Conservation (phyloP, 2,113 vertebrate species). For the Platysternon megacephalum region DNA sequence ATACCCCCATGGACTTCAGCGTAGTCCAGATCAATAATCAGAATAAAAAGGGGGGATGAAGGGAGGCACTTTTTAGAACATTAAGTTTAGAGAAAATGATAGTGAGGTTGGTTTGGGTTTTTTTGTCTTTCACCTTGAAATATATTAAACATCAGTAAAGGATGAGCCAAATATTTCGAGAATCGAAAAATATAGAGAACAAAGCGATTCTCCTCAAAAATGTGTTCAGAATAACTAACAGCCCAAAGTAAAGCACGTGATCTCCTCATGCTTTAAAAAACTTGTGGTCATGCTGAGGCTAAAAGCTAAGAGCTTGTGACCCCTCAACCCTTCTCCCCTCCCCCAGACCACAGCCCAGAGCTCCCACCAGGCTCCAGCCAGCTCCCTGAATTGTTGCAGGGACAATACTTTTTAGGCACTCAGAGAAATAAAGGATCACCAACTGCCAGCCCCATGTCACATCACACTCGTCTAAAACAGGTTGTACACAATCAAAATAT, state of each 20-base stretch:
- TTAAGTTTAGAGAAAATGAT: neutral
- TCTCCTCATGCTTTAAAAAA: slow-evolving; percentile 71
- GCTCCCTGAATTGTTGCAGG: slow-evolving; percentile 57
- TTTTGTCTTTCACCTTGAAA: neutral
- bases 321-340: slow-evolving; percentile 74
- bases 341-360: slow-evolving; percentile 49
- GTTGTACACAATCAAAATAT: neutral
- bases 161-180: slow-evolving; percentile 28
- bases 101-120: neutral
- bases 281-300: slow-evolving; percentile 81
- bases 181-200: slow-evolving; percentile 60
- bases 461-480: neutral
- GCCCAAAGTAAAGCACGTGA: slow-evolving; percentile 74
- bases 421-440: slow-evolving; percentile 40
- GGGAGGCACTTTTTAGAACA: neutral
- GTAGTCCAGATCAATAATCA: neutral
- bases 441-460: neutral
- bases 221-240: slow-evolving; percentile 68
- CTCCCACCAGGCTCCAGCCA: slow-evolving; percentile 61
- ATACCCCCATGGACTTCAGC: neutral
- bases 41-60: neutral
- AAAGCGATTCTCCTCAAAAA: slow-evolving; percentile 60
- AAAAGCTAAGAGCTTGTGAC: slow-evolving; percentile 85
- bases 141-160: neutral
- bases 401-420: slow-evolving; percentile 57